Conservation (phyloP, 64 coral and sea anemone genomes). For the Orbicella faveolata region DNA sequence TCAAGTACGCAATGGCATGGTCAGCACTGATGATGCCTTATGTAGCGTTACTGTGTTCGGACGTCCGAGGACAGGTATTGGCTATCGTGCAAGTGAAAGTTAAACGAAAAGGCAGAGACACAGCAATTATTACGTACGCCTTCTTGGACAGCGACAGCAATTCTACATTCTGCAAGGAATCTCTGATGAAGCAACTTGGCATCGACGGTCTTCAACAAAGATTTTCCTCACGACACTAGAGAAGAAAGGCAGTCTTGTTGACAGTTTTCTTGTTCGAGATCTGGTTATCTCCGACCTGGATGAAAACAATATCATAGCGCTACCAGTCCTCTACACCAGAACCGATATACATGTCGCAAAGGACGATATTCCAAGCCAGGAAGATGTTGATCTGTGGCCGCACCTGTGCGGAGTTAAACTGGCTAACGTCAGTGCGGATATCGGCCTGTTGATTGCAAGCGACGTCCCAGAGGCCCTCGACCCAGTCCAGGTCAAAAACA, state of each 20-base stretch:
- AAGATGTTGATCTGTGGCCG: slow-evolving; percentile 41
- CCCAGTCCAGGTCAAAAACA: too few species aligned
- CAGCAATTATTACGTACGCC: not conserved
- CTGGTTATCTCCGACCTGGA: too few species aligned
- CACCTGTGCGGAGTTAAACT: slow-evolving; percentile 7
- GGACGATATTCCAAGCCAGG: slow-evolving; percentile 30
- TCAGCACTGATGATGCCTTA: not conserved
- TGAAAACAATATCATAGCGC: too few species aligned
- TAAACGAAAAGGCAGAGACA: not conserved
- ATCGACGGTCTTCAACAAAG: not conserved
- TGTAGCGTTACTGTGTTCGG: not conserved
- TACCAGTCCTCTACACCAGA: too few species aligned
- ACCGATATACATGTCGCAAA: too few species aligned
- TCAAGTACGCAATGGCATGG: not conserved
- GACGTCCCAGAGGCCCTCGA: slow-evolving; percentile 17
- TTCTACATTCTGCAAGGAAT: slow-evolving; percentile 23
- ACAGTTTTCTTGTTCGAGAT: too few species aligned
- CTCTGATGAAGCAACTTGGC: not conserved
- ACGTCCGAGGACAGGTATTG: not conserved
- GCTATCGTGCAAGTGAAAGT: not conserved
- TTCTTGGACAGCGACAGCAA: slow-evolving; percentile 33
- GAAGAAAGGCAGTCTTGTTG: too few species aligned
- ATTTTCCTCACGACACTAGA: not conserved
- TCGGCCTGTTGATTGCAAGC: slow-evolving; percentile 29
- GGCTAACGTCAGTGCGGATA: not conserved